Conservation (phyloP, 2,113 vertebrate species). For the Alaudala cheleensis region DNA sequence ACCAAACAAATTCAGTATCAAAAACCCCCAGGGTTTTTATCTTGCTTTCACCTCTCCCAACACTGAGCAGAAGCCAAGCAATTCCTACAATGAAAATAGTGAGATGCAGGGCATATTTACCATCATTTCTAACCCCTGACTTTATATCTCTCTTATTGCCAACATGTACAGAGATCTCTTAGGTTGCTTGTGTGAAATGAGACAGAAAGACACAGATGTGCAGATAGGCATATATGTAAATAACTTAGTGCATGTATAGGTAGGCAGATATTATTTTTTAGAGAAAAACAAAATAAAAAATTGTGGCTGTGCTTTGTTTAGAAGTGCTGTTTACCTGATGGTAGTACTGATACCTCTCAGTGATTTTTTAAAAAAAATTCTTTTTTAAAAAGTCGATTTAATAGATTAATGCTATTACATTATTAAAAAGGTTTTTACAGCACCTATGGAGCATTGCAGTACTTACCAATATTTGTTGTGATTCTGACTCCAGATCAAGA, state of each 20-base stretch:
- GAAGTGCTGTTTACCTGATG: not conserved
- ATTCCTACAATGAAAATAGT: not conserved
- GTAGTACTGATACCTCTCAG: not conserved
- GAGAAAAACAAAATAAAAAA: not conserved
- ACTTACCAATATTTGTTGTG: not conserved
- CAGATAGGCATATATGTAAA: not conserved
- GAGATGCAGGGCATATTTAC: not conserved
- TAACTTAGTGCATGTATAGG: not conserved
- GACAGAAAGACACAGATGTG: not conserved
- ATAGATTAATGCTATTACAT: not conserved
- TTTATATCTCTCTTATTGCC: not conserved
- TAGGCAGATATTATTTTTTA: not conserved
- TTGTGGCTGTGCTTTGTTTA: not conserved
- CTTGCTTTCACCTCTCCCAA: not conserved
- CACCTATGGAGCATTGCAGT: not conserved
- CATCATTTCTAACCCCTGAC: not conserved
- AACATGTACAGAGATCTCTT: not conserved
- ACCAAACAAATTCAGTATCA: not conserved
- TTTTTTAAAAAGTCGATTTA: not conserved
- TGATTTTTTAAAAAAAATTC: not conserved
- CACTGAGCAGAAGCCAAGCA: not conserved
- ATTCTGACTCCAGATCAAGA: not conserved
- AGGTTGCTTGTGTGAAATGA: not conserved
- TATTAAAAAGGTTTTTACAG: not conserved
- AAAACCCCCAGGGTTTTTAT: accelerated